Evolutionary conservation across 2,888 invertebrate genomes (phyloP).

Genomic region (Agrenia bidenticulata): DNA sequence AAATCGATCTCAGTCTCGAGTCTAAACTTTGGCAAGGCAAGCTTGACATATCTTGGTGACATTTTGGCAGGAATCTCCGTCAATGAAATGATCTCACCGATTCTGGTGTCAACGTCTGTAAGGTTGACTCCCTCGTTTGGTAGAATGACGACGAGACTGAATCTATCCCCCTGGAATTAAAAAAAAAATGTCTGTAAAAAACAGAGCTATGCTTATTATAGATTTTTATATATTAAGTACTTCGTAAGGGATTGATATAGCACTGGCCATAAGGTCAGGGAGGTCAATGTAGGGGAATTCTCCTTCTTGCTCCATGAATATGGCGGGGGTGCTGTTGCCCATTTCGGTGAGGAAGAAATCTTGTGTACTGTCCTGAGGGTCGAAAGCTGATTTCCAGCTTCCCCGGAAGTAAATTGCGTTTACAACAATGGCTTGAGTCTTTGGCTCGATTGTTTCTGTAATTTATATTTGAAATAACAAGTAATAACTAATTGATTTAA

Average conservation of each 20-base stretch:
- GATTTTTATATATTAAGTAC: not conserved
- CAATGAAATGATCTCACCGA: not conserved
- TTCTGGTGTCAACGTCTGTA: conserved; percentile 7
- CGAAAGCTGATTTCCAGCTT: conserved; percentile 20
- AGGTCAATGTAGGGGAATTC: conserved; percentile 14
- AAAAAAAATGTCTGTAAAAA: too few species aligned
- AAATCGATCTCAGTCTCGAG: conserved; percentile 18
- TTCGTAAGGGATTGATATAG: conserved; percentile 18
- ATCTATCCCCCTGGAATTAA: conserved; percentile 17
- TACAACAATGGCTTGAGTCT: conserved; percentile 12
- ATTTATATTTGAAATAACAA: not conserved
- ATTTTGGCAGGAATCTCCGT: conserved; percentile 15
- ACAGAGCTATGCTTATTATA: not conserved
- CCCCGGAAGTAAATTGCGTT: conserved; percentile 25
- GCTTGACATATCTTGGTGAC: conserved; percentile 5
- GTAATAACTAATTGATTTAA: too few species aligned
- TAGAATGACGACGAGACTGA: conserved; percentile 19
- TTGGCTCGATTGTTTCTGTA: conserved; percentile 5
- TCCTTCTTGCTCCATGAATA: conserved; percentile 24
- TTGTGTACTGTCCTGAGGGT: conserved; percentile 1
- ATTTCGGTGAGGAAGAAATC: conserved; percentile 1
- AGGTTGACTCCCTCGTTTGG: conserved; percentile 17
- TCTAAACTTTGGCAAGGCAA: conserved; percentile 20
- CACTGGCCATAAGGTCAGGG: conserved; percentile 15
- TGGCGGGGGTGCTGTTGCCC: not conserved